Evolutionary conservation across 1,140 invertebrate genomes (phyloP).

Genomic region (Callitettix versicolor): DNA sequence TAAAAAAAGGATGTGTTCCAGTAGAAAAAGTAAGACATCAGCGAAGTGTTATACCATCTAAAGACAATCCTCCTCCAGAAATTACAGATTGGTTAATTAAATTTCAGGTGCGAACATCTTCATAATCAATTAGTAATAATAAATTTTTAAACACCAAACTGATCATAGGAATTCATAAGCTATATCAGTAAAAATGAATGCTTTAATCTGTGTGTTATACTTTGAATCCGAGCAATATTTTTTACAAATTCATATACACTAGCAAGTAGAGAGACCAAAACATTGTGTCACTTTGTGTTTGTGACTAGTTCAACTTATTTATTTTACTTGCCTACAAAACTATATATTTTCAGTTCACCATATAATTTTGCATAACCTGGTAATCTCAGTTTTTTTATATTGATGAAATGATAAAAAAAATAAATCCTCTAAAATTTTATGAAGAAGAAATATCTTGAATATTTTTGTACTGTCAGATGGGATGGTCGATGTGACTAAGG

Average conservation of each 20-base stretch:
- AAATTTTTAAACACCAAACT: not conserved
- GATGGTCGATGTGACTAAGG: no score
- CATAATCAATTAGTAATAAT: slow-evolving; percentile 12
- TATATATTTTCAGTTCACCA: no score
- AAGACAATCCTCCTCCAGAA: slow-evolving; percentile 69
- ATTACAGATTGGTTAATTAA: slow-evolving; percentile 63
- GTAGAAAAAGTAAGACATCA: slow-evolving; percentile 37
- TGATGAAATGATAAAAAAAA: no score
- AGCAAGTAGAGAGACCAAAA: no score
- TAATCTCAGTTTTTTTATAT: no score
- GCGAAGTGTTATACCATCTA: slow-evolving; percentile 55
- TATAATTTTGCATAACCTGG: no score
- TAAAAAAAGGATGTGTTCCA: slow-evolving; percentile 21
- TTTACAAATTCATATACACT: not conserved
- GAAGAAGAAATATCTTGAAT: no score
- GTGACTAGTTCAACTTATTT: no score
- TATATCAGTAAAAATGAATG: not conserved
- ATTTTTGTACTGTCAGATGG: no score
- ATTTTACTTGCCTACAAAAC: no score
- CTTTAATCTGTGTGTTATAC: slow-evolving; percentile 1
- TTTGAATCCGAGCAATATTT: not conserved
- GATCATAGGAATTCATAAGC: not conserved
- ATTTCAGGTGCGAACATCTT: slow-evolving; percentile 48
- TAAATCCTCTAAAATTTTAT: no score
- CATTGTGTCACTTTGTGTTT: no score